Evolutionary conservation across 1,140 invertebrate species (phyloP).

Genomic region (Heliconius melpomene): DNA sequence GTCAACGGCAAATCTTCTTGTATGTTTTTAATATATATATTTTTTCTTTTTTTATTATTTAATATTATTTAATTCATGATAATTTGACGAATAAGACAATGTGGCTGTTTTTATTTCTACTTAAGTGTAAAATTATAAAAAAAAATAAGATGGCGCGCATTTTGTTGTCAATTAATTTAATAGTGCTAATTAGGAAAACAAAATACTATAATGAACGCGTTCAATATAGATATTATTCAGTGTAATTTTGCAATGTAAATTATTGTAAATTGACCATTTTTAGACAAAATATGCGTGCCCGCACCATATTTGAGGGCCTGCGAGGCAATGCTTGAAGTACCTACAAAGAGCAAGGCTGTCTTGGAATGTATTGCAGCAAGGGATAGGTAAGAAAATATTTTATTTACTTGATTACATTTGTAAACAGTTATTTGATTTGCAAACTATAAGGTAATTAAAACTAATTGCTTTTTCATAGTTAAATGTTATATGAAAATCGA

Average conservation of each 20-base stretch:
- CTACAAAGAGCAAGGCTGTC: conserved; percentile 82
- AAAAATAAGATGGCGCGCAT: neutral
- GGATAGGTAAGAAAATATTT: conserved; percentile 81
- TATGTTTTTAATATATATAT: conserved; percentile 49
- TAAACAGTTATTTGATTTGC: neutral
- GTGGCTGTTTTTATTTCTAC: conserved; percentile 11
- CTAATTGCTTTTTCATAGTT: too few species aligned
- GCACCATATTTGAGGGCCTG: conserved; percentile 83
- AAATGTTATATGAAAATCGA: too few species aligned
- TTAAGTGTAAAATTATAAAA: neutral
- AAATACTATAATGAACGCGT: neutral
- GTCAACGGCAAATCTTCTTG: conserved; percentile 66
- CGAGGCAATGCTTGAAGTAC: conserved; percentile 84
- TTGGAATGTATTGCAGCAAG: conserved; percentile 86
- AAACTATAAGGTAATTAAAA: too few species aligned
- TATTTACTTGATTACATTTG: neutral
- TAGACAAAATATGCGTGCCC: conserved; percentile 88
- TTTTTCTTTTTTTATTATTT: conserved; percentile 21
- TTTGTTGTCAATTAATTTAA: neutral
- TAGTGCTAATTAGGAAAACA: neutral
- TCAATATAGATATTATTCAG: neutral
- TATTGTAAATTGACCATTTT: conserved; percentile 36
- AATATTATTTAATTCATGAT: neutral
- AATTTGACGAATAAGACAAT: neutral
- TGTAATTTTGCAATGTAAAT: neutral